Evolutionary conservation across 2,888 invertebrate species (phyloP), one percentile per base, ranked within the genome.

Genomic region (Hylaea fasciaria): DNA sequence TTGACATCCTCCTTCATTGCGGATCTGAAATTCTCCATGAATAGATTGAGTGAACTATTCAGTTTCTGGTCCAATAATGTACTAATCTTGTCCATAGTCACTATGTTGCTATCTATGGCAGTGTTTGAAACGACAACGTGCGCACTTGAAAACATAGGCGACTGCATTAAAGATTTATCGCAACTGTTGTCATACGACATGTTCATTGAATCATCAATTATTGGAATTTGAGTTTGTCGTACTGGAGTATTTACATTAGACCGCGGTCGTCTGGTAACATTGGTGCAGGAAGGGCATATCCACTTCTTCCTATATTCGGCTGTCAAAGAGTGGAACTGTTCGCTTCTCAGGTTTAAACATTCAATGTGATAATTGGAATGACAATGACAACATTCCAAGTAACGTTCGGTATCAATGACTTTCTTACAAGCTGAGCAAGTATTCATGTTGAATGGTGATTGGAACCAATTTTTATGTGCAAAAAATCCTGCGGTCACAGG

Each of bases 41-140:
- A 52, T 28, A 28, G 3, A 13, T 11, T 14, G 1, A 51, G 16
- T n/a, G 28, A 16, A 13, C 49, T 43, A 13, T 43, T 43, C 1
- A 51, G 22, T 32, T 51, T 51, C 14, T 52, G 44, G n/a, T 52
- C 52, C 0, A 52, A 5, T 11, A 52, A 14, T 0, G 52, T 2
- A n/a, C 52, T 44, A 3, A 52, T 51, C 16, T 51, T 51, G 3
- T 51, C 51, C 51, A 51, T 51, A 8, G 51, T 51, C 0, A 51
- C 51, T 7, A n/a, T 13, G 10, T 46, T 46, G 29, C 8, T 46
- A 9, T 46, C 46, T 13, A 11, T 5, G 12, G 12, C 16, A 2
- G 13, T 4, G 13, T 1, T 12, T n/a, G n/a, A n/a, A n/a, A n/a
- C n/a, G n/a, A n/a, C n/a, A n/a, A n/a, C n/a, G 10, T 39, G n/a